Percentiles rank a stretch among this genome's conserved stretches.
Evolutionary conservation across 2,888 invertebrate species (phyloP).

Genomic region (Dryobotodes eremita): DNA sequence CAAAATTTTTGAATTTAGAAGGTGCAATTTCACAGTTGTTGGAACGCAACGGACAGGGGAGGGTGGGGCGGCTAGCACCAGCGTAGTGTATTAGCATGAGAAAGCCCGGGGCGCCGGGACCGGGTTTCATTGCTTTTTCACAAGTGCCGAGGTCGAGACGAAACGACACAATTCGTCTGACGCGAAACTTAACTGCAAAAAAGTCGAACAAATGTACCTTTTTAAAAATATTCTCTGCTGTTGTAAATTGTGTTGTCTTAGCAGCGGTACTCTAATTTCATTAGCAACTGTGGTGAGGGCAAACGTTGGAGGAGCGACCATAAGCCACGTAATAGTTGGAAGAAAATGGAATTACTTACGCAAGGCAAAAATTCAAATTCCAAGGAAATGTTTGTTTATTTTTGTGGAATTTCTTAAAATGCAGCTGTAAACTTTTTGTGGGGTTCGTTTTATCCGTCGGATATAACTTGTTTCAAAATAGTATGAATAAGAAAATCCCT

Average conservation of each 20-base stretch:
- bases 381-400: constrained; percentile 39
- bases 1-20: constrained; percentile 74
- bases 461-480: neutral
- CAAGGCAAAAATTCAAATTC: constrained; percentile 55
- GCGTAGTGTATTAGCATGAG: constrained; percentile 77
- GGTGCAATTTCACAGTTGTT: constrained; percentile 85
- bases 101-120: constrained; percentile 70
- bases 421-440: constrained; percentile 24
- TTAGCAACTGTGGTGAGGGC: constrained; percentile 74
- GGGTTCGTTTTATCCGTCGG: neutral
- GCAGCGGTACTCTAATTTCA: constrained; percentile 78
- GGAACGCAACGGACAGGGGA: constrained; percentile 77
- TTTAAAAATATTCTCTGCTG: constrained; percentile 71
- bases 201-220: constrained; percentile 67
- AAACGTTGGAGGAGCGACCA: constrained; percentile 62
- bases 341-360: constrained; percentile 60
- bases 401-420: constrained; percentile 41
- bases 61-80: constrained; percentile 53
- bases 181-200: constrained; percentile 64
- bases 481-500: neutral
- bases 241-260: constrained; percentile 79
- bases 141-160: constrained; percentile 65
- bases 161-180: constrained; percentile 70
- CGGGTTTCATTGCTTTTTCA: constrained; percentile 73
- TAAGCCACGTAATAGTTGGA: constrained; percentile 68